A percentile compares a stretch with the other conserved stretches of the same genome.
Evolutionary conservation across 2,888 invertebrate species (phyloP).

Genomic region (Lithosia quadra): DNA sequence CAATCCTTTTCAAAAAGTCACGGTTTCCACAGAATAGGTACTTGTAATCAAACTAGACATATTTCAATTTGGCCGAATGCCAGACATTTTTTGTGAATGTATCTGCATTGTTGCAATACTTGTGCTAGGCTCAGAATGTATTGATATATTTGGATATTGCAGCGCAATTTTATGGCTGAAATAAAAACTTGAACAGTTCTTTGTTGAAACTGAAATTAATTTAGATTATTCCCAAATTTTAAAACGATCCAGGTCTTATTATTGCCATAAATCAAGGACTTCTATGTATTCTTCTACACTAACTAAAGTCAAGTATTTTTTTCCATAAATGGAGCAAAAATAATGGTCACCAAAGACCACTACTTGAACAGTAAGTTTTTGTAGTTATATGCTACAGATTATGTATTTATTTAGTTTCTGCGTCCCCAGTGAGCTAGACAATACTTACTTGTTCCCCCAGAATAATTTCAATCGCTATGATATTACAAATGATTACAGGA

Average conservation of each 20-base stretch:
- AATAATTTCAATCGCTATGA: conserved; percentile 64
- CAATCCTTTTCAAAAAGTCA: conserved; percentile 71
- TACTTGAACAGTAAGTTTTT: too few relatives aligned
- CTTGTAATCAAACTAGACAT: conserved; percentile 72
- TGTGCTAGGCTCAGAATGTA: conserved; percentile 44
- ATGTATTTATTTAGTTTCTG: too few relatives aligned
- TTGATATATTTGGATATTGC: conserved; percentile 22
- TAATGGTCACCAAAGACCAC: too few relatives aligned
- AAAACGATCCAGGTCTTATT: neutral
- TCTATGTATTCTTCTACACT: too few relatives aligned
- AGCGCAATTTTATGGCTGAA: conserved; percentile 20
- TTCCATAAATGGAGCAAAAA: too few relatives aligned
- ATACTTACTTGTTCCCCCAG: conserved; percentile 60
- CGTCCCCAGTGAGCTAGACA: neutral
- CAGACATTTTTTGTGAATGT: conserved; percentile 71
- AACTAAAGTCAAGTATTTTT: too few relatives aligned
- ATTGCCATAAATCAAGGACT: neutral
- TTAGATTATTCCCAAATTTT: neutral
- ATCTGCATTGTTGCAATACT: conserved; percentile 66
- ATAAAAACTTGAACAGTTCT: neutral
- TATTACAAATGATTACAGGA: conserved; percentile 63
- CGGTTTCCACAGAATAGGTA: conserved; percentile 68
- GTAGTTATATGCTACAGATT: too few relatives aligned
- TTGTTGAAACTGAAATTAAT: neutral
- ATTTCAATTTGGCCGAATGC: conserved; percentile 76